Evolutionary conservation across 1,140 invertebrate species (phyloP).

Genomic region (Anthonomus grandis): DNA sequence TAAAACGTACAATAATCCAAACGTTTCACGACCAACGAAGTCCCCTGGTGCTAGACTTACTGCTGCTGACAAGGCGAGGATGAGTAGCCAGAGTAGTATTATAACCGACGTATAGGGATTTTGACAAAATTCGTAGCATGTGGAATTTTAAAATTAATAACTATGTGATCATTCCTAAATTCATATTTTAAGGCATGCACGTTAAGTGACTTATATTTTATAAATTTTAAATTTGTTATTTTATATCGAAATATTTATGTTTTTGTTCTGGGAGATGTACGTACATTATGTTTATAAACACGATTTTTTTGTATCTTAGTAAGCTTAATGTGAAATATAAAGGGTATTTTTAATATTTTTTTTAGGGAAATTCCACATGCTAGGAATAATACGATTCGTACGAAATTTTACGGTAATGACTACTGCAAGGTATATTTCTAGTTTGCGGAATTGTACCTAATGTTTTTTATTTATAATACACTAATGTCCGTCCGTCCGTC

Average conservation of each 20-base stretch:
- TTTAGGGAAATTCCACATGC: constrained; percentile 27
- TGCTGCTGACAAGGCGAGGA: constrained; percentile 9
- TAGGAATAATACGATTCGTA: constrained; percentile 21
- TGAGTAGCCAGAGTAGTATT: constrained; percentile 40
- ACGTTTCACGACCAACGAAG: constrained; percentile 4
- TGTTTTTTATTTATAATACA: constrained; percentile 28
- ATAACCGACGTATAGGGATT: constrained; percentile 34
- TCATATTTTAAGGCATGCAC: no score
- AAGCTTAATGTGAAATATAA: not conserved
- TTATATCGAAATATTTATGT: no score
- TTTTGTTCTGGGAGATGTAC: no score
- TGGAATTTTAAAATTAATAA: no score
- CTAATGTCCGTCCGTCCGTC: no score
- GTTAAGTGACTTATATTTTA: no score
- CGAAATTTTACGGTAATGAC: constrained; percentile 14
- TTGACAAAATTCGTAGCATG: constrained; percentile 15
- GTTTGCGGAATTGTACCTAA: constrained; percentile 27
- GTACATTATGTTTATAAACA: not conserved
- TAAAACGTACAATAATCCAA: not conserved
- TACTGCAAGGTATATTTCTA: constrained; percentile 26
- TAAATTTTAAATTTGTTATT: no score
- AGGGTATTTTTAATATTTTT: no score
- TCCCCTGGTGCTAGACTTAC: not conserved
- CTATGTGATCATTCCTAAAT: no score
- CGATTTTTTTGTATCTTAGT: not conserved